Base-by-base conservation (phyloP, 1,140 invertebrate genomes). In the Kradibia gibbosae region DNA sequence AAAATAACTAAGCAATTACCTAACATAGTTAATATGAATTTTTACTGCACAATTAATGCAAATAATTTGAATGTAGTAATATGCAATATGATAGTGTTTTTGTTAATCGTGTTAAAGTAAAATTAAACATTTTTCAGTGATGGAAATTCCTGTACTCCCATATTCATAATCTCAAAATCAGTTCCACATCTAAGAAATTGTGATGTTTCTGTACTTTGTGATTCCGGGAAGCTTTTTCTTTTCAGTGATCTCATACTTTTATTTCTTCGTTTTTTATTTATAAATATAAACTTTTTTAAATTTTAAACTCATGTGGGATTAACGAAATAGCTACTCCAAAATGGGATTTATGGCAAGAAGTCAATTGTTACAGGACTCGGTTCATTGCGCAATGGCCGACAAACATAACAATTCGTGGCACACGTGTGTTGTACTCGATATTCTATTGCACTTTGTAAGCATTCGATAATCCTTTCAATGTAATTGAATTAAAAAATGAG, bases 401-500 rank as follows among this genome's bases (percentile, higher is more conserved):
- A 55, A 55, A 55, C 48, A 39, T 74, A 74, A 74, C 72, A n/a
- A 74, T 74, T 55, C 31, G 70, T 15, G 10, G 7, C 25, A 36
- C 62, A 67, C 62, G 62, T 67, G 62, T 22, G 34, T 67, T 20
- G 1, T 31, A 39, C 34, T 67, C 20, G 34, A 67, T 67, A 67
- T 67, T 39, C 62, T 67, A 39, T 67, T 67, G 22, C 39, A 67
- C 22, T 22, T 22, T n/a, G 62, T 17, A 4, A 31, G 25, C 42
- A 39, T 17, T 70, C 57, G 62, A 48, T 53, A n/a, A 53, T 28
- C 3, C 48, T 67, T 50, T 78, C 45, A 67, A 78, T 70, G 28
- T 78, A 31, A 62, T 70, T 67, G 22, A 78, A 78, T 78, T 67
- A n/a, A 78, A 67, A 22, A n/a, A n/a, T n/a, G n/a, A n/a, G n/a